Evolutionary conservation across 2,888 invertebrate genomes (phyloP).

Genomic region (Ctena decussata): DNA sequence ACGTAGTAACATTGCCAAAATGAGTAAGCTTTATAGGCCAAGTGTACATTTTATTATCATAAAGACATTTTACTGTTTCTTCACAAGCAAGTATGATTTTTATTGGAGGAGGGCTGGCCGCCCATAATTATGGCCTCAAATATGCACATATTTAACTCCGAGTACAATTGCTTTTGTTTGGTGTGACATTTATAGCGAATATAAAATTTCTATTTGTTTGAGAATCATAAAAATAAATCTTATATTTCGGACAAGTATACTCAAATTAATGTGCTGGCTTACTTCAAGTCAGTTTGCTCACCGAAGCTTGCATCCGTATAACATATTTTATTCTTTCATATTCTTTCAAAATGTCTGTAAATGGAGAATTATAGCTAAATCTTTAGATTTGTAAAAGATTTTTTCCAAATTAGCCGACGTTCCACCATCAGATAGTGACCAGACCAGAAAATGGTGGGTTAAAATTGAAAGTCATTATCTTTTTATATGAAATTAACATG

Average conservation of each 20-base stretch:
- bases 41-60: too few relatives aligned
- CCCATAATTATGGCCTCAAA: constrained; percentile 4
- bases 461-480: constrained; percentile 15
- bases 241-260: constrained; percentile 20
- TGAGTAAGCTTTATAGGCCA: background rate
- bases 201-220: constrained; percentile 38
- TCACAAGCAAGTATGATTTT: background rate
- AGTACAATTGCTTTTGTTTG: constrained; percentile 24
- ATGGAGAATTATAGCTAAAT: constrained; percentile 35
- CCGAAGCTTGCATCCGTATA: constrained; percentile 16
- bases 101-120: background rate
- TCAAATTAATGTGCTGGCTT: background rate
- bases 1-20: background rate
- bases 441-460: constrained; percentile 36
- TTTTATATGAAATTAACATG: background rate
- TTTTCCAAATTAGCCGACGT: background rate
- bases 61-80: constrained; percentile 10
- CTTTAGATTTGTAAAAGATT: constrained; percentile 8
- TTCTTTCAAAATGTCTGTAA: constrained; percentile 32
- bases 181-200: constrained; percentile 32
- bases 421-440: background rate
- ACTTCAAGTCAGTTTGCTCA: constrained; percentile 9
- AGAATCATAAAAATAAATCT: constrained; percentile 37
- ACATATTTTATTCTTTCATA: constrained; percentile 4
- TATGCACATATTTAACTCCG: constrained; percentile 9